A percentile compares a stretch with the other conserved stretches of the same genome.
These are phyloP conservation scores for Mycalesis mineus DNA, from an alignment of 2,888 invertebrate species.

Conservation along the genomic window DNA sequence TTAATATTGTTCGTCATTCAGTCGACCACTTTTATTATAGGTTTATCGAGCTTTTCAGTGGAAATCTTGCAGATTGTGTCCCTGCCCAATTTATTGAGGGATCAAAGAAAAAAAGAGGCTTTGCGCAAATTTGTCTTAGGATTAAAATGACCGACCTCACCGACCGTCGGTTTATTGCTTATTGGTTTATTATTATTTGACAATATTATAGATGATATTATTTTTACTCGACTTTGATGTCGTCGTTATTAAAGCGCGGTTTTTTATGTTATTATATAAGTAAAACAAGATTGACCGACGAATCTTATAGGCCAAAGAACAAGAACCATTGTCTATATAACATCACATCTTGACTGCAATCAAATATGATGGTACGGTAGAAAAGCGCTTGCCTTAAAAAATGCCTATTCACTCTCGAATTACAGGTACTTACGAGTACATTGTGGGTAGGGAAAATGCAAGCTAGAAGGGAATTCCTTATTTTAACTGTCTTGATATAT, in stretches of 20 bases:
- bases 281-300: too few relatives aligned
- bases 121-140: not conserved
- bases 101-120: not conserved
- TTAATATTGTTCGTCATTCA: not conserved
- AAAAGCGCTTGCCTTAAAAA: too few relatives aligned
- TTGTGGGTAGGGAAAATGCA: too few relatives aligned
- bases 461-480: too few relatives aligned
- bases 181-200: not conserved
- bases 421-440: too few relatives aligned
- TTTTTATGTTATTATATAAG: too few relatives aligned
- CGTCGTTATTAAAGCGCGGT: not conserved
- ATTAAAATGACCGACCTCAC: not conserved
- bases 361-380: too few relatives aligned
- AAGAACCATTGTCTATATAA: too few relatives aligned
- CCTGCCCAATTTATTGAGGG: not conserved
- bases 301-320: too few relatives aligned
- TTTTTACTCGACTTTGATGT: not conserved
- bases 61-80: not conserved
- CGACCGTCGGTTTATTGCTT: not conserved
- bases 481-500: too few relatives aligned
- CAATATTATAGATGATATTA: not conserved
- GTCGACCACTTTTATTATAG: not conserved
- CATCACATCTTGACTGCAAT: too few relatives aligned
- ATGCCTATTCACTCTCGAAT: too few relatives aligned
- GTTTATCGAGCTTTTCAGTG: not conserved